Base-by-base conservation (phyloP, 2,888 invertebrate genomes). In the Eupithecia dodoneata region DNA sequence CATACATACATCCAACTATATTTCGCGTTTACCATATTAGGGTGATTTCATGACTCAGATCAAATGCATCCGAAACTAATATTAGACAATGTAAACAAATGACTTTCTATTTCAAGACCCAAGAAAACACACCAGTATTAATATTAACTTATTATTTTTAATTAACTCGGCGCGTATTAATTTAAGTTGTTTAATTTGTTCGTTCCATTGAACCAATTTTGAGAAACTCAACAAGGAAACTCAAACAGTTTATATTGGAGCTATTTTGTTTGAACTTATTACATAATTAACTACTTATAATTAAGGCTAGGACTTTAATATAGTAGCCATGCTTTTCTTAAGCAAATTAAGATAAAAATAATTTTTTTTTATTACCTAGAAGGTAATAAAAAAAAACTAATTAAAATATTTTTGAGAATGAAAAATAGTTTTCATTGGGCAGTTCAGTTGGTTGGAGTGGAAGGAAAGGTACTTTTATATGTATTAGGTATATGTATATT, bases 181-280 rank as follows among this genome's bases (percentile, higher is more conserved):
- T 69, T 69, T 69, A 69, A 69, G 45, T 69, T 66, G 66, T 66
- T 69, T 10, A 69, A 69, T 45, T 69, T 69, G 67, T 69, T 69
- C 67, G 42, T 42, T 45, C 45, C n/a, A 10, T 44, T 69, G 67
- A 69, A 15, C 67, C 45, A 69, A 69, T 69, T 69, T 69, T 45
- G 67, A 18, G 44, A 69, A 5, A 44, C 15, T 45, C n/a, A 42
- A 69, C 45, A 45, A 69, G 10, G 67, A 63, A 69, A 44, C 67
- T 69, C 44, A 69, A 44, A 69, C 67, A 69, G 42, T 0, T 7
- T 59, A 2, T 63, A 63, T 42, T 15, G 42, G 15, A 69, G 67
- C n/a, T n/a, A 44, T 69, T 45, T 69, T 69, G 45, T 69, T 69
- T 69, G 67, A 69, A 69, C n/a, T 15, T 42, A 69, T 45, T n/a